A percentile compares a stretch with the other conserved stretches of the same genome.
These are phyloP conservation scores for Physocephala rufipes DNA, from an alignment of 2,888 invertebrate species.

Conservation along the genomic window DNA sequence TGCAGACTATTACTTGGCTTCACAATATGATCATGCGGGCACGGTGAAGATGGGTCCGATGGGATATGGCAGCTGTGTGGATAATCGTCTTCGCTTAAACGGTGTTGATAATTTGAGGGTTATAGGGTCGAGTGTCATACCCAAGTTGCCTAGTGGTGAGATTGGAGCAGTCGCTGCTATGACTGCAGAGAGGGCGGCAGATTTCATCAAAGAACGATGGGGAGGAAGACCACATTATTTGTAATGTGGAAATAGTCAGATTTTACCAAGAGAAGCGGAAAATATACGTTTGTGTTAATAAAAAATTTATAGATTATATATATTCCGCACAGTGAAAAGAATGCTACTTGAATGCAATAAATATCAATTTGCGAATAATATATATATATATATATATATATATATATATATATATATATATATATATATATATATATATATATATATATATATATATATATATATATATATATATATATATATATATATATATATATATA, in stretches of 20 bases:
- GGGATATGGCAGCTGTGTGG: slow-evolving; percentile 72
- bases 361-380: neutral
- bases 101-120: slow-evolving; percentile 71
- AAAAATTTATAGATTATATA: too few relatives aligned
- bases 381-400: neutral
- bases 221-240: neutral
- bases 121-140: slow-evolving; percentile 65
- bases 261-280: neutral
- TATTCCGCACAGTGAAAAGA: too few relatives aligned
- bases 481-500: too few relatives aligned
- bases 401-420: neutral
- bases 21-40: slow-evolving; percentile 74
- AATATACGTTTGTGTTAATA: neutral
- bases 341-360: neutral
- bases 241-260: neutral
- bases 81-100: slow-evolving; percentile 72
- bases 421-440: neutral
- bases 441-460: too few relatives aligned
- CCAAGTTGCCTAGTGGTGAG: slow-evolving; percentile 71
- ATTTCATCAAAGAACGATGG: slow-evolving; percentile 62
- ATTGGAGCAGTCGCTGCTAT: slow-evolving; percentile 85
- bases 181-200: slow-evolving; percentile 84
- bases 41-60: slow-evolving; percentile 77
- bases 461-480: too few relatives aligned
- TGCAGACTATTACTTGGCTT: slow-evolving; percentile 71